A percentile compares a stretch with the other conserved stretches of the same genome.
phyloP scores from a whole-genome alignment of 1,140 invertebrate species.

The Drosophila pseudoobscura region DNA sequence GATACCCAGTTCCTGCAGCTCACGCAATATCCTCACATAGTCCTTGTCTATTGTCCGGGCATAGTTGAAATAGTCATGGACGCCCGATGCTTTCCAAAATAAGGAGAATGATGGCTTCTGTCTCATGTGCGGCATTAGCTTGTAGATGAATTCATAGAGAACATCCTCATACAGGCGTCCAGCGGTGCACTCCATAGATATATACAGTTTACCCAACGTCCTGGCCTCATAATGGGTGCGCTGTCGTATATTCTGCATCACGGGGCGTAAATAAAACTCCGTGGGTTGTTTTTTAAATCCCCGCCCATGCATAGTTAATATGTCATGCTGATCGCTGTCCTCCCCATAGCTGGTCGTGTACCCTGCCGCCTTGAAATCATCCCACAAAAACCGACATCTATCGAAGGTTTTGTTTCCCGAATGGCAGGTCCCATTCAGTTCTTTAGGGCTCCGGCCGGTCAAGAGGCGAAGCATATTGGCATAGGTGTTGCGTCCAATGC shows the following conservation, averaged over 20 bases:
- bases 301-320: not conserved
- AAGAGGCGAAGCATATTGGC: slow-evolving; percentile 12
- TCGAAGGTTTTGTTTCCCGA: not conserved
- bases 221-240: not conserved
- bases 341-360: slow-evolving; percentile 7
- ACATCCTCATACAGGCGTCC: slow-evolving; percentile 6
- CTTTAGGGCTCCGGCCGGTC: not conserved
- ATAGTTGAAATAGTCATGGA: slow-evolving; percentile 6
- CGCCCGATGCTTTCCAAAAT: slow-evolving; percentile 8
- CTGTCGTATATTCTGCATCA: slow-evolving; percentile 2
- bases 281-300: slow-evolving; percentile 7
- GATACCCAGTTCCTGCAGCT: not conserved
- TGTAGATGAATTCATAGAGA: slow-evolving; percentile 6
- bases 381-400: slow-evolving; percentile 16
- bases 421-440: slow-evolving; percentile 1
- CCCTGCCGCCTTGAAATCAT: slow-evolving; percentile 8
- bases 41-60: slow-evolving; percentile 3
- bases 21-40: not conserved
- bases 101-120: slow-evolving; percentile 7
- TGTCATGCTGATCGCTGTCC: slow-evolving; percentile 2
- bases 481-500: slow-evolving; percentile 11
- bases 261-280: slow-evolving; percentile 7
- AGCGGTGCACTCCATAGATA: not conserved
- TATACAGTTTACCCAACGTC: too few species aligned
- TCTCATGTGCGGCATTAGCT: slow-evolving; percentile 20